Percentiles rank a stretch among this genome's conserved stretches.
Evolutionary conservation across 2,797 vertebrate species (phyloP).

Genomic region (Gymnothorax javanicus): DNA sequence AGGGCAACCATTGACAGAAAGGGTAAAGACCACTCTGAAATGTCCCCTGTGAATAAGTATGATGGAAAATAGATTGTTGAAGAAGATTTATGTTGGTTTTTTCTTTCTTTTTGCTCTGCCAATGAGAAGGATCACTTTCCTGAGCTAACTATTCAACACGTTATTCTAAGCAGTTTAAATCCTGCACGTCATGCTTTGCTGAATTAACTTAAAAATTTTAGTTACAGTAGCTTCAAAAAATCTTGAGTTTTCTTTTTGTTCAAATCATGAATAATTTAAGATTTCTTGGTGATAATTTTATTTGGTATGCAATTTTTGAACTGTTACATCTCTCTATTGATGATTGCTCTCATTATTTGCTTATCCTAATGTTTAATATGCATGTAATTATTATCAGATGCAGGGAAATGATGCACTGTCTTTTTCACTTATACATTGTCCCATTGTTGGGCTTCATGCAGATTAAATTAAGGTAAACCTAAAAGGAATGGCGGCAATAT

Average conservation of each 20-base stretch:
- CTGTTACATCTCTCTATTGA: background rate
- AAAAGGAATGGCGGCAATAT: constrained; percentile 2
- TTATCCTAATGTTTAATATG: background rate
- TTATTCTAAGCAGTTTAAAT: constrained; percentile 64
- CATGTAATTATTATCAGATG: constrained; percentile 12
- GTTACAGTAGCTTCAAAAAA: background rate
- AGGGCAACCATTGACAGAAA: constrained; percentile 87
- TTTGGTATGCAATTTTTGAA: background rate
- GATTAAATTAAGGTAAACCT: background rate
- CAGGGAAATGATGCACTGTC: constrained; percentile 9
- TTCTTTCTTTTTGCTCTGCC: constrained; percentile 52
- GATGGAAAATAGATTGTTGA: constrained; percentile 82
- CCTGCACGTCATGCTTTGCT: constrained; percentile 26
- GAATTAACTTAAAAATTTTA: constrained; percentile 7
- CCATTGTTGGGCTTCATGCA: constrained; percentile 13
- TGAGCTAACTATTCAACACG: constrained; percentile 65
- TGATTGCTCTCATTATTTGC: constrained; percentile 16
- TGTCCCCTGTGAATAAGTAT: constrained; percentile 81
- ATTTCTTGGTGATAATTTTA: background rate
- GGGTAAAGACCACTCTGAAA: constrained; percentile 87
- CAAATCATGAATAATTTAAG: background rate
- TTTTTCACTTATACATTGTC: background rate
- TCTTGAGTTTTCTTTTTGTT: constrained; percentile 5
- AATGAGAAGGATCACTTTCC: constrained; percentile 49
- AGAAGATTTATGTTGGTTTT: constrained; percentile 82